phyloP scores from a whole-genome alignment of 1,140 invertebrate genomes.

The Elymnias hypermnestra region DNA sequence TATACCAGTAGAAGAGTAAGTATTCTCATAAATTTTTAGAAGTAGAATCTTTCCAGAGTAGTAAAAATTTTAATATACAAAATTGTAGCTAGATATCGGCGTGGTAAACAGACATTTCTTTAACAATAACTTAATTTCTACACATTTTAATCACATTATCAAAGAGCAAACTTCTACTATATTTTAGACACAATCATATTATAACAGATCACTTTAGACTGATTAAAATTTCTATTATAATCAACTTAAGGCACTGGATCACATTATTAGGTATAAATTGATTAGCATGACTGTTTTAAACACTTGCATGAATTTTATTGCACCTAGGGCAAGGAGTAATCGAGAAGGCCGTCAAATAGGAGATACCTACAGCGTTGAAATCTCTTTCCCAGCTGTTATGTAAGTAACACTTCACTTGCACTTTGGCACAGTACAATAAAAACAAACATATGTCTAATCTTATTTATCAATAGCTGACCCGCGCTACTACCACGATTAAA shows the following conservation, averaged over 20 bases:
- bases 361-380: slow-evolving; percentile 92
- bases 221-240: no score
- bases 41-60: no score
- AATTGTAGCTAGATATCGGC: no score
- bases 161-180: not conserved
- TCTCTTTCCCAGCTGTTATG: slow-evolving; percentile 94
- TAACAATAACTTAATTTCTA: no score
- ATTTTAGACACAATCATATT: not conserved
- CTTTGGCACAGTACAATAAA: slow-evolving; percentile 22
- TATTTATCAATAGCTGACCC: no score
- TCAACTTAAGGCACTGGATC: slow-evolving; percentile 15
- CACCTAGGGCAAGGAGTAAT: slow-evolving; percentile 72
- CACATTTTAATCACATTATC: no score
- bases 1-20: slow-evolving; percentile 90
- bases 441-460: no score
- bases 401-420: slow-evolving; percentile 79
- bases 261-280: not conserved
- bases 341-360: slow-evolving; percentile 82
- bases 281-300: slow-evolving; percentile 48
- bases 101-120: no score
- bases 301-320: slow-evolving; percentile 72
- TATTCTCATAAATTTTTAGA: not conserved
- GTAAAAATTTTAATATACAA: no score
- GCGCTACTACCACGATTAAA: no score
- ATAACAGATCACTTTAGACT: slow-evolving; percentile 1